phyloP scores from a whole-genome alignment of 2,113 vertebrate species.

The Pituophis catenifer region DNA sequence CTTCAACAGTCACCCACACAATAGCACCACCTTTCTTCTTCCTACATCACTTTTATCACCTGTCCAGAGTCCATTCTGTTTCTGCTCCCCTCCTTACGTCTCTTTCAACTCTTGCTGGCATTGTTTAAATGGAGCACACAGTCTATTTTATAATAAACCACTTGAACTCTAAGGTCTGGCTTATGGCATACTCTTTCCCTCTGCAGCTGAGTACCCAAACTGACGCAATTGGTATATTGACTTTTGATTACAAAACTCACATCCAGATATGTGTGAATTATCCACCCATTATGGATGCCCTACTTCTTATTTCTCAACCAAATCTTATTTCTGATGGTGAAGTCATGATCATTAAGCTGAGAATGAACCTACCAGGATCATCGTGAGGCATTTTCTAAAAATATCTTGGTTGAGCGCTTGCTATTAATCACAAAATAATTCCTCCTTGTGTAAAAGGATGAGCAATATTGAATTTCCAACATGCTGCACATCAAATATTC shows the following conservation, averaged over 20 bases:
- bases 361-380: background rate
- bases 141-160: background rate
- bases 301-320: background rate
- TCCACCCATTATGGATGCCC: background rate
- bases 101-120: background rate
- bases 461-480: background rate
- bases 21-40: background rate
- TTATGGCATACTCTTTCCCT: background rate
- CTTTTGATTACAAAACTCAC: background rate
- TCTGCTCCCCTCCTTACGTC: background rate
- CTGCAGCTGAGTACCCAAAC: background rate
- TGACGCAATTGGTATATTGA: background rate
- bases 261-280: background rate
- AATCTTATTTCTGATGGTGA: background rate
- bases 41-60: background rate
- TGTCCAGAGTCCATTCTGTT: background rate
- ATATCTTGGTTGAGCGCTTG: background rate
- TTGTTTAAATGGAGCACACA: background rate
- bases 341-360: background rate
- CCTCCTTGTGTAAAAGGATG: background rate
- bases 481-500: background rate
- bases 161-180: background rate
- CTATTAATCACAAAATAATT: background rate
- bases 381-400: background rate
- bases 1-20: background rate